Evolutionary conservation across 1,140 invertebrate genomes (phyloP), one percentile per base, ranked within the genome.

Genomic region (Dendroctonus valens): DNA sequence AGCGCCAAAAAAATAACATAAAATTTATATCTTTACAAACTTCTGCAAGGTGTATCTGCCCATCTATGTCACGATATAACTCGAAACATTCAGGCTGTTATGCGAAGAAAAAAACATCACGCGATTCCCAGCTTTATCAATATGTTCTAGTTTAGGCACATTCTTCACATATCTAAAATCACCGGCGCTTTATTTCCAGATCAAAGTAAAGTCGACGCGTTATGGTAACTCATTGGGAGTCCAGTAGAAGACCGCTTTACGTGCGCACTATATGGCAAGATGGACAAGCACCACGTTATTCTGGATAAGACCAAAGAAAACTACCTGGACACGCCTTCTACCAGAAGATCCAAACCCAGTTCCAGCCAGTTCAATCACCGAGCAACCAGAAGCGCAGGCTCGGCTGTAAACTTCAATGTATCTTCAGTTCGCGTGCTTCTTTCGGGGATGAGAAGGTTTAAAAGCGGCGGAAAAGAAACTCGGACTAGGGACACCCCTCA

Each of bases 201-300:
- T 26, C 26, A 26, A 26, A 26, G 26, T 26, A 26, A 26, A 26
- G 26, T 26, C 26, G 1, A 26, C 26, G 26, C 1, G 26, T 52
- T 15, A 70, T 71, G 69, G 70, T 70, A n/a, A 72, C 64, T 26
- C 83, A 83, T 67, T 90, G 89, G 89, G 84, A 88, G 71, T 86
- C 88, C 8, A 90, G 88, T 38, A 82, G 85, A 70, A 79, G 86
- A 73, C 87, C 89, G 41, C 81, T 90, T 66, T 89, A 85, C 72
- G 84, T 90, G 4, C 81, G 82, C 66, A 90, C 87, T 2, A 83
- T 89, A 2, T 90, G 87, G 88, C 82, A 87, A 14, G 83, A 87
- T 70, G 88, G 88, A 2, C 82, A 87, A 68, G n/a, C 81, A 87
- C 51, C 89, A 91, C 77, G 87, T 87, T 1, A 83, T 91, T 8